Conservation (phyloP, 2,888 invertebrate species). For the Iselma pallidipennis region DNA sequence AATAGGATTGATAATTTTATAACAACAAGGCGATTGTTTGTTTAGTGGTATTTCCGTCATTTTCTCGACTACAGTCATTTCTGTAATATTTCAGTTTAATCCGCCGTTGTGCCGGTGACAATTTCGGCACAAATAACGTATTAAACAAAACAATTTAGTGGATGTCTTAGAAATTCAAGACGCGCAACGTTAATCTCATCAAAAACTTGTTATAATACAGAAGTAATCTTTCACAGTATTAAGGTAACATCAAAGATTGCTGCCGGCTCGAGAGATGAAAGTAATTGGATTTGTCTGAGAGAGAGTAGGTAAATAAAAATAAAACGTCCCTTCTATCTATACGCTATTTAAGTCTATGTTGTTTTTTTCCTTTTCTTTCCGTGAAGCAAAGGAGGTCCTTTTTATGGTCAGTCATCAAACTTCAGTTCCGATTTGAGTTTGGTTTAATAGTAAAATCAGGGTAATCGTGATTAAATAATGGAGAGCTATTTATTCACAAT, state of each 20-base stretch:
- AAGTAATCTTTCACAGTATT: conserved; percentile 53
- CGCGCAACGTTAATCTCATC: conserved; percentile 51
- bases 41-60: background rate
- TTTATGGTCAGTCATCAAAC: background rate
- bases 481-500: background rate
- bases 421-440: background rate
- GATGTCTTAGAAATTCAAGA: conserved; percentile 41
- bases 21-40: background rate
- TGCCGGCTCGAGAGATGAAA: conserved; percentile 46
- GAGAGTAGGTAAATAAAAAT: conserved; percentile 27
- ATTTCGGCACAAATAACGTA: conserved; percentile 29
- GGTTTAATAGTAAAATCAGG: background rate
- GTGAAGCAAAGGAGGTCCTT: background rate
- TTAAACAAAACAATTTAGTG: conserved; percentile 45
- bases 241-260: conserved; percentile 52
- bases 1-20: background rate
- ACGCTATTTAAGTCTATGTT: conserved; percentile 17
- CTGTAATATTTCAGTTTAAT: conserved; percentile 2
- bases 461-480: too few relatives aligned
- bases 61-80: background rate
- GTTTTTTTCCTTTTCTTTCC: background rate
- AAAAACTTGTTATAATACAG: conserved; percentile 57
- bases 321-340: conserved; percentile 17
- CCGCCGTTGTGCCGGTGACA: conserved; percentile 11
- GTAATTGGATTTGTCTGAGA: conserved; percentile 49